Evolutionary conservation across 23 tunicate genomes (phyloP).

Genomic region (Botrylloides violaceus): DNA sequence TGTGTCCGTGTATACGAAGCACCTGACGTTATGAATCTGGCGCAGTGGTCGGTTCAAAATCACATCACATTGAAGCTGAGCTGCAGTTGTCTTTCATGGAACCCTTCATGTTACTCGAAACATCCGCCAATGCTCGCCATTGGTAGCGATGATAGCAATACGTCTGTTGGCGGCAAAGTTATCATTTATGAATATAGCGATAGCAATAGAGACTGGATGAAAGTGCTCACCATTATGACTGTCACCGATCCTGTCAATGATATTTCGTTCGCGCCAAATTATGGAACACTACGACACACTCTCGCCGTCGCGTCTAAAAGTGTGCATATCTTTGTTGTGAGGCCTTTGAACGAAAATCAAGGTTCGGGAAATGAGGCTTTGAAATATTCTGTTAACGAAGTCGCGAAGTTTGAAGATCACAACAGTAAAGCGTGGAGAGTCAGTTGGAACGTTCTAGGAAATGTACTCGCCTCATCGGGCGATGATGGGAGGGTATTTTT

Average conservation of each 20-base stretch:
- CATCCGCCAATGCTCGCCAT: constrained; percentile 88
- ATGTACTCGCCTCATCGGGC: constrained; percentile 58
- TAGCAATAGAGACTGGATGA: constrained; percentile 52
- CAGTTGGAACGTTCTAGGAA: constrained; percentile 80
- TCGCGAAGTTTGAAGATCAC: constrained; percentile 27
- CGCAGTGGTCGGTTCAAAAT: constrained; percentile 72
- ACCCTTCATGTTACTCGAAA: constrained; percentile 53
- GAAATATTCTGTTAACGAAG: constrained; percentile 16
- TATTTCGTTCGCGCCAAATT: constrained; percentile 64
- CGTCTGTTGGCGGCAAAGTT: constrained; percentile 70
- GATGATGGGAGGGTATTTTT: constrained; percentile 72
- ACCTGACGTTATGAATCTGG: constrained; percentile 70
- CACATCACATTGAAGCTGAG: constrained; percentile 53
- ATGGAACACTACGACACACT: constrained; percentile 48
- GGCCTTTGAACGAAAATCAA: constrained; percentile 24
- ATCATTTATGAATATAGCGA: constrained; percentile 73
- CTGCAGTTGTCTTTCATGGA: constrained; percentile 85
- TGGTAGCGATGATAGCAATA: constrained; percentile 71
- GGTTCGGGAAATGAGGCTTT: constrained; percentile 4
- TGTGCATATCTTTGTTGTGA: constrained; percentile 52
- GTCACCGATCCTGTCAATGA: constrained; percentile 80
- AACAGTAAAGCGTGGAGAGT: constrained; percentile 45
- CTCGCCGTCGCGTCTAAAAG: constrained; percentile 79
- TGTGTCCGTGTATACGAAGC: constrained; percentile 78
- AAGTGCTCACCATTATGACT: constrained; percentile 46